Evolutionary conservation across 2,797 vertebrate genomes (phyloP).

Genomic region (Propithecus perrieri): DNA sequence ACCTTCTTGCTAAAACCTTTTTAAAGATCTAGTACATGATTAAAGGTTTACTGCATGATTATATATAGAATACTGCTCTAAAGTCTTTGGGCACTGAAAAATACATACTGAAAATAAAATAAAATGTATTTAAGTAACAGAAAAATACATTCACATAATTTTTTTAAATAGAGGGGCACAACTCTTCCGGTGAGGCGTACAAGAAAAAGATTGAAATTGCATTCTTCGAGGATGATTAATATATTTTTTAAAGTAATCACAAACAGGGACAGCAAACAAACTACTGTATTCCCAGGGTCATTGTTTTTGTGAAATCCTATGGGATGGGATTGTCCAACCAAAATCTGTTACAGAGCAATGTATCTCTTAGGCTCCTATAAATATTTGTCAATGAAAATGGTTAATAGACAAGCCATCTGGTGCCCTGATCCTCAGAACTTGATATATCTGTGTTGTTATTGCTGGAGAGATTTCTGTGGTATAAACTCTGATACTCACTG

Average conservation of each 20-base stretch:
- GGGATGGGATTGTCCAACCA: neutral
- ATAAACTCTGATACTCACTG: neutral
- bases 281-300: neutral
- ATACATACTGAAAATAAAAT: conserved; percentile 15
- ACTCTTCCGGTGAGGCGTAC: neutral
- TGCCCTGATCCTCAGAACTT: conserved; percentile 21
- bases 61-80: neutral
- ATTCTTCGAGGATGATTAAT: neutral
- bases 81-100: neutral
- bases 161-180: neutral
- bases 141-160: neutral
- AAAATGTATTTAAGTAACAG: neutral
- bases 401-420: conserved; percentile 21
- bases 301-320: conserved; percentile 27
- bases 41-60: neutral
- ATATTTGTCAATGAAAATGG: conserved; percentile 18
- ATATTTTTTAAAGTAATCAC: neutral
- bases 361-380: conserved; percentile 34
- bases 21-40: neutral
- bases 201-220: neutral
- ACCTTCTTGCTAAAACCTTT: neutral
- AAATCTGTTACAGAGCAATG: conserved; percentile 22
- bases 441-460: neutral
- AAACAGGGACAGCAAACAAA: neutral
- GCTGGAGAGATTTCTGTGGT: conserved; percentile 30